These are phyloP conservation scores for Zaprionus nigranus DNA, from an alignment of 1,140 invertebrate genomes.

Conservation along the genomic window DNA sequence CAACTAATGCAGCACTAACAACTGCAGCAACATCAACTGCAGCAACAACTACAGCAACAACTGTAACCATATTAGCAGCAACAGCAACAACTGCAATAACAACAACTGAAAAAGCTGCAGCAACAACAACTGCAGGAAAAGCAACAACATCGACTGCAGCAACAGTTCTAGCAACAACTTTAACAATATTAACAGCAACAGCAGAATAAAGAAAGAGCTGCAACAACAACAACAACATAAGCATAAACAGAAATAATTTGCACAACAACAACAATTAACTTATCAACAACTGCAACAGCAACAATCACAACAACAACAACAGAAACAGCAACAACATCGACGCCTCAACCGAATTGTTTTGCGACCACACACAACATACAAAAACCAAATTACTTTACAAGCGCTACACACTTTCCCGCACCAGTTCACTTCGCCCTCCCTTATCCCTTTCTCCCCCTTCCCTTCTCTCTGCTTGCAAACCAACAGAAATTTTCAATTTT, in stretches of 20 bases:
- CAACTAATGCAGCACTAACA: neutral
- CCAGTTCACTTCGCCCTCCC: neutral
- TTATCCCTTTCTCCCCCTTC: no score
- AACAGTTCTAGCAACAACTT: neutral
- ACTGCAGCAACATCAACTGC: neutral
- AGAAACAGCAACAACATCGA: conserved; percentile 41
- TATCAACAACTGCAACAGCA: conserved; percentile 5
- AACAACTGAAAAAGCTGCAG: neutral
- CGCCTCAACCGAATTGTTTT: conserved; percentile 41
- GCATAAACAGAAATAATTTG: neutral
- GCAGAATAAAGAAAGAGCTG: neutral
- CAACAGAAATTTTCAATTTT: conserved; percentile 60
- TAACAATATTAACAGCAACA: neutral
- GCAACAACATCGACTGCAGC: neutral
- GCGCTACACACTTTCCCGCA: neutral
- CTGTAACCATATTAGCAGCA: neutral
- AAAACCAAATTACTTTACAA: conserved; percentile 74
- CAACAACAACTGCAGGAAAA: neutral
- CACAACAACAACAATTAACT: neutral
- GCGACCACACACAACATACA: conserved; percentile 36
- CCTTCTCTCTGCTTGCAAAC: neutral
- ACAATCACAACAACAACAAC: conserved; percentile 5
- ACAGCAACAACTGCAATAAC: neutral
- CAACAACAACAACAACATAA: neutral
- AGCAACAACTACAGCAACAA: neutral